Evolutionary conservation across 2,797 vertebrate genomes (phyloP).

Genomic region (Micropoecilia bifurca): DNA sequence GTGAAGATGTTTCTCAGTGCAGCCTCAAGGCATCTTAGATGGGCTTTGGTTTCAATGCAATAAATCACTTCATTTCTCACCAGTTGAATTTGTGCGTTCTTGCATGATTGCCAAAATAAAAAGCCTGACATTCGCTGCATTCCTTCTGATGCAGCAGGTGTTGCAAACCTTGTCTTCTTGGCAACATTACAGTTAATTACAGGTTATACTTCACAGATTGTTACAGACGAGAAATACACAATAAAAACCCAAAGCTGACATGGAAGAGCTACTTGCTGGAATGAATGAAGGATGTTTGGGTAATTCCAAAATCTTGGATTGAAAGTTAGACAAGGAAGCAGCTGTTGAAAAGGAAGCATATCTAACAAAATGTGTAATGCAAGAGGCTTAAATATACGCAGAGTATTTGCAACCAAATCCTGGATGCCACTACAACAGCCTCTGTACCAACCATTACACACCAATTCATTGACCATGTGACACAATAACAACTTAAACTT

Average conservation of each 20-base stretch:
- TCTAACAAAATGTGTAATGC: conserved; percentile 60
- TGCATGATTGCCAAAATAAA: conserved; percentile 29
- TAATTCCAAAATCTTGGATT: conserved; percentile 43
- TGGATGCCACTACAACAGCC: conserved; percentile 28
- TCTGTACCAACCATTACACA: conserved; percentile 19
- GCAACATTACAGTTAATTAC: conserved; percentile 44
- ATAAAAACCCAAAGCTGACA: conserved; percentile 32
- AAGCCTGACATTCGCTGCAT: conserved; percentile 17
- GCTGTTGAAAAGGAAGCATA: conserved; percentile 56
- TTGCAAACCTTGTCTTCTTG: conserved; percentile 42
- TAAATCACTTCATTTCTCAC: conserved; percentile 26
- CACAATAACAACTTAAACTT: conserved; percentile 29
- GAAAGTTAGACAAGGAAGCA: conserved; percentile 54
- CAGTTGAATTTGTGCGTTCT: conserved; percentile 18
- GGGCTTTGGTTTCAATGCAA: conserved; percentile 23
- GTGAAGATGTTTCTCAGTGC: neutral
- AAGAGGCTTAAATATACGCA: conserved; percentile 48
- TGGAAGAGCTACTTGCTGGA: conserved; percentile 24
- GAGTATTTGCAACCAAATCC: conserved; percentile 29
- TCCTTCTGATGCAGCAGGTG: conserved; percentile 10
- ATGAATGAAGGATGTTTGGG: conserved; percentile 13
- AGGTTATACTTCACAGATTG: conserved; percentile 38
- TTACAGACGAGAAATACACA: conserved; percentile 34
- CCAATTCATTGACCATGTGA: conserved; percentile 9
- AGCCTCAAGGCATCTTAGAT: neutral